A percentile compares a stretch with the other conserved stretches of the same genome.
Conservation (phyloP, 2,113 vertebrate genomes). For the Tachuris rubrigastra region DNA sequence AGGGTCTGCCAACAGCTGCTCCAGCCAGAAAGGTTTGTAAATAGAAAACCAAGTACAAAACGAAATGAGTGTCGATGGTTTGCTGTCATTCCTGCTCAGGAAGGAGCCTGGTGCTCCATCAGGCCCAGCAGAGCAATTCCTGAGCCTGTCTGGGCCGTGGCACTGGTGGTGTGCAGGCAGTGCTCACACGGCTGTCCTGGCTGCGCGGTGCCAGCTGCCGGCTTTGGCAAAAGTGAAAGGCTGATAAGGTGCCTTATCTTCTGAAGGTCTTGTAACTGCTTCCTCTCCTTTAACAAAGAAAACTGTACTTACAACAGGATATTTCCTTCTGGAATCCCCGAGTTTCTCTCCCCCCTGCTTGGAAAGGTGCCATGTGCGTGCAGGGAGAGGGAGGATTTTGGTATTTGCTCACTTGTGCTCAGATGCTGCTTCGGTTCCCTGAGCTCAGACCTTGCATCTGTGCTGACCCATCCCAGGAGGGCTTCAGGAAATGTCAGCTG, state of each 20-base stretch:
- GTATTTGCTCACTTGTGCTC: neutral
- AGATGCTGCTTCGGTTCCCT: neutral
- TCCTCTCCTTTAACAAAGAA: neutral
- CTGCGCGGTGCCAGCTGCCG: neutral
- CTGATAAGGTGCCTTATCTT: neutral
- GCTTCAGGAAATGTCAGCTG: neutral
- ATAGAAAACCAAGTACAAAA: neutral
- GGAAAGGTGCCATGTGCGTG: rapidly evolving
- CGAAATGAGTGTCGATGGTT: rapidly evolving
- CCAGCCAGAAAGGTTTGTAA: neutral
- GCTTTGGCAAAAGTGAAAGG: neutral
- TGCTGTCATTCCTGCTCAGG: neutral
- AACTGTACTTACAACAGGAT: neutral
- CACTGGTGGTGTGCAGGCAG: neutral
- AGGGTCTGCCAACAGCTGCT: neutral
- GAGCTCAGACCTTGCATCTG: neutral
- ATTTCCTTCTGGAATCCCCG: neutral
- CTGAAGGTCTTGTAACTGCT: neutral
- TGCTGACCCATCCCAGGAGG: rapidly evolving
- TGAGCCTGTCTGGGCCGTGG: neutral
- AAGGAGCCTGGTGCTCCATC: neutral
- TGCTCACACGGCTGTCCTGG: rapidly evolving
- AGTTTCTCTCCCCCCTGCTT: neutral
- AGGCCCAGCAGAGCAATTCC: neutral
- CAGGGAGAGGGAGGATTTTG: neutral